Evolutionary conservation across 2,113 vertebrate species (phyloP), one percentile per base, ranked within the genome.

Genomic region (Sus scrofa): DNA sequence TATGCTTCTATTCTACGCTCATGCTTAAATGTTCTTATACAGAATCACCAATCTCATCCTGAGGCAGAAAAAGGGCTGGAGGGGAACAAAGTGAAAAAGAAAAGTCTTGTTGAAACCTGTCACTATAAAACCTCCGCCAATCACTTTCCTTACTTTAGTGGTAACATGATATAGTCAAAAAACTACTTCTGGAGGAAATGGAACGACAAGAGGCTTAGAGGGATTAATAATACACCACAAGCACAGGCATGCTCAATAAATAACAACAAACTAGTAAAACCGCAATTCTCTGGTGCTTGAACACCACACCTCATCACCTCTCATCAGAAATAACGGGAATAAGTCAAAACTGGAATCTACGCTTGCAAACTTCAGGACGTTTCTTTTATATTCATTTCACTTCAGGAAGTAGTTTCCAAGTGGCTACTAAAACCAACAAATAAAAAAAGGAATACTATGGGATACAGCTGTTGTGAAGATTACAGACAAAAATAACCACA

Each of bases 1-100:
- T 96, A 95, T 98, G 98, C 98, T 99, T 99, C 98, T 99, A 99
- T 96, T 99, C 98, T 14, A 98, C 98, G 97, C 99, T 99, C 91
- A 99, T 96, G 92, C 98, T 97, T 95, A 99, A 97, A 97, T 99
- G 99, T 93, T 99, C 98, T 98, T 99, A 99, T 94, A 99, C 98
- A 39, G 99, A 99, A 92, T 97, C 98, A 85, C 99, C 98, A 95
- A 99, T 96, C 97, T 99, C 98, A 91, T 98, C 99, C 99, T 99
- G 97, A 96, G 91, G 75, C 44, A 84, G 65, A 39, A 94, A 98
- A 96, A 78, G 68, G 1, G 20, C 39, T 4, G 9, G 56, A 39
- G 10, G 39, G 56, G 4, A 30, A 82, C 32, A 50, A 63, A 62
- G 0, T 71, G 6, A 86, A 16, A 63, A 84, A 62, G 75, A 75